phyloP scores from a whole-genome alignment of 2,888 invertebrate genomes.

The Callyntrura guangdongensis region DNA sequence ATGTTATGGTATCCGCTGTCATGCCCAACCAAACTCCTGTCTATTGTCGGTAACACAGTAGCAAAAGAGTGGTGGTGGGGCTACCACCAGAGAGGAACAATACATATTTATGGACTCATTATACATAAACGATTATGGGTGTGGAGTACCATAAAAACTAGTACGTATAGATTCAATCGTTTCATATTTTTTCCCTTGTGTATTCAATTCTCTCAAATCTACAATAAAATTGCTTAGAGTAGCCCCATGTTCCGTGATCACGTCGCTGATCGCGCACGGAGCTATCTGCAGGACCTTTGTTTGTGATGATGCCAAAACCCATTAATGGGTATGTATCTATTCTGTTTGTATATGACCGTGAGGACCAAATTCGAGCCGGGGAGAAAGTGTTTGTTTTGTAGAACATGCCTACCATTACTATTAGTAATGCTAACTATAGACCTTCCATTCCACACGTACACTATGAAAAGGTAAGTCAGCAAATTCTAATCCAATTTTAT shows the following conservation, averaged over 20 bases:
- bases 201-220: not conserved
- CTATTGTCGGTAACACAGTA: conserved; percentile 11
- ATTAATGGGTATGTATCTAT: not conserved
- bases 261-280: not conserved
- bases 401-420: not conserved
- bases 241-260: not conserved
- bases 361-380: not conserved
- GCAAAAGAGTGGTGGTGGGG: not conserved
- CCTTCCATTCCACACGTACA: conserved; percentile 38
- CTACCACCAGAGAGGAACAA: conserved; percentile 34
- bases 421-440: not conserved
- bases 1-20: not conserved
- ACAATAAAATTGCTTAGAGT: not conserved
- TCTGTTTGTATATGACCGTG: not conserved
- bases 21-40: too few species aligned
- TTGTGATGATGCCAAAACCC: not conserved
- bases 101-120: conserved; percentile 62
- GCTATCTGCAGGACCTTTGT: conserved; percentile 5
- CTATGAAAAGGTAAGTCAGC: conserved; percentile 54
- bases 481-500: conserved; percentile 69
- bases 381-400: not conserved
- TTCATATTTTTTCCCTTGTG: conserved; percentile 1
- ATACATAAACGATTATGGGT: conserved; percentile 64
- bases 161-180: conserved; percentile 38
- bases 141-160: conserved; percentile 33